A percentile compares a stretch with the other conserved stretches of the same genome.
These are phyloP conservation scores for Linnaemya tessellans DNA, from an alignment of 2,888 invertebrate species.

Conservation along the genomic window DNA sequence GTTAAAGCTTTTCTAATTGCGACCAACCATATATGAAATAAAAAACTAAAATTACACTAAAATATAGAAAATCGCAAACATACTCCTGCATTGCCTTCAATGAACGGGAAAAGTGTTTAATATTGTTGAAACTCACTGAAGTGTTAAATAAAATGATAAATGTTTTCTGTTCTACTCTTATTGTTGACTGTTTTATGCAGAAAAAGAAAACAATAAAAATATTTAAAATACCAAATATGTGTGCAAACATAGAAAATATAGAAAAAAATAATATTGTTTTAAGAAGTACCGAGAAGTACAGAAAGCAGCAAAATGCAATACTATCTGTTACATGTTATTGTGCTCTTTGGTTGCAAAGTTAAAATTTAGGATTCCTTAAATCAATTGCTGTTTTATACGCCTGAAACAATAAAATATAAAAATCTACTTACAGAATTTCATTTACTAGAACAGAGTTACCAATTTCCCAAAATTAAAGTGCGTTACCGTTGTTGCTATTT, in stretches of 20 bases:
- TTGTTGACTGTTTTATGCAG: background rate
- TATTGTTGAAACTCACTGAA: conserved; percentile 74
- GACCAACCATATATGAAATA: too few species aligned
- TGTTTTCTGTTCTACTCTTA: conserved; percentile 59
- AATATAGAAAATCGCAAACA: conserved; percentile 3
- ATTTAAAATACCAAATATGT: background rate
- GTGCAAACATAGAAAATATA: conserved; percentile 7
- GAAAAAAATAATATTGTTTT: conserved; percentile 19
- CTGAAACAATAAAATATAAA: too few species aligned
- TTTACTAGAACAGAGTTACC: too few species aligned
- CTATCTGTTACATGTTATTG: too few species aligned
- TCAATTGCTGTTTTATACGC: too few species aligned
- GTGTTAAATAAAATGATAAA: conserved; percentile 78
- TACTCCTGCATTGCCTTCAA: conserved; percentile 11
- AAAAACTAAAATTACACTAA: conserved; percentile 3
- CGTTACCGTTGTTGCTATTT: too few species aligned
- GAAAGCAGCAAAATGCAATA: too few species aligned
- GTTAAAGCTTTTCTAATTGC: too few species aligned
- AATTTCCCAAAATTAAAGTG: too few species aligned
- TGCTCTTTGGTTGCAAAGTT: background rate
- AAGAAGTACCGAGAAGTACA: background rate
- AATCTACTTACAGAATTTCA: too few species aligned
- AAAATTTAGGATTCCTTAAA: background rate
- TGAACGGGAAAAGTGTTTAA: conserved; percentile 52
- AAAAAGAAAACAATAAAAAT: background rate